Conservation (phyloP, 2,797 vertebrate genomes). For the Galaxias olidus region DNA sequence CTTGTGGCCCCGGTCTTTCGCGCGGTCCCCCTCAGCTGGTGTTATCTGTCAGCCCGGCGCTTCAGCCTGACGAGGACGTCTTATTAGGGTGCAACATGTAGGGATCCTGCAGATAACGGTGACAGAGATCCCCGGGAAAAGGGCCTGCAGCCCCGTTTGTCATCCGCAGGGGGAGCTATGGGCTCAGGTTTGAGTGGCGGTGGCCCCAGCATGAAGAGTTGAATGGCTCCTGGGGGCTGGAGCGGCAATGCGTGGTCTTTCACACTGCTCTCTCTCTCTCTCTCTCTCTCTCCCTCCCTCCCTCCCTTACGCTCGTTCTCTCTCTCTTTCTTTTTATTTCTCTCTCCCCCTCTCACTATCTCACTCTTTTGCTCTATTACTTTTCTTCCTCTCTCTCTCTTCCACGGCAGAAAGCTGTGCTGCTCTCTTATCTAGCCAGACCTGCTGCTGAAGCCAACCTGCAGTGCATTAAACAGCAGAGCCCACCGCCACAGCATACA, state of each 20-base stretch:
- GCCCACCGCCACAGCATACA: conserved; percentile 4
- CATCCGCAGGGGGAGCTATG: conserved; percentile 73
- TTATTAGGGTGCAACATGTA: background rate
- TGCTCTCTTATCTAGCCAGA: conserved; percentile 76
- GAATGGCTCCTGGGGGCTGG: conserved; percentile 68
- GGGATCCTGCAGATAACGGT: background rate
- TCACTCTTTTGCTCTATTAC: conserved; percentile 5
- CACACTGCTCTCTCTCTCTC: background rate
- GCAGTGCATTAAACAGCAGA: conserved; percentile 74
- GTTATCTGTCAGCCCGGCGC: too few species aligned
- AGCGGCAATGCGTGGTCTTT: conserved; percentile 58
- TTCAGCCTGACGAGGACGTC: background rate
- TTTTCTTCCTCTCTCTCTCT: conserved; percentile 34
- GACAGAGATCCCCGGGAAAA: conserved; percentile 1
- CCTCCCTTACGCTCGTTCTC: background rate
- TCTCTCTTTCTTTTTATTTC: background rate
- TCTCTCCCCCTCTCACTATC: background rate
- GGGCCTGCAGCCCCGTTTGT: conserved; percentile 22
- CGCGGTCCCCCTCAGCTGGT: too few species aligned
- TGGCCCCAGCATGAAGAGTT: conserved; percentile 71
- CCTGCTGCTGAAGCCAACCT: conserved; percentile 77
- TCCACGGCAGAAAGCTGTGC: conserved; percentile 64
- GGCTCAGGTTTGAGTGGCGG: conserved; percentile 60
- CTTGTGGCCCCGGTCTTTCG: background rate
- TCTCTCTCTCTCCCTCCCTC: background rate